Conservation (phyloP, 2,888 invertebrate genomes). For the Drosophila tanythrix region DNA sequence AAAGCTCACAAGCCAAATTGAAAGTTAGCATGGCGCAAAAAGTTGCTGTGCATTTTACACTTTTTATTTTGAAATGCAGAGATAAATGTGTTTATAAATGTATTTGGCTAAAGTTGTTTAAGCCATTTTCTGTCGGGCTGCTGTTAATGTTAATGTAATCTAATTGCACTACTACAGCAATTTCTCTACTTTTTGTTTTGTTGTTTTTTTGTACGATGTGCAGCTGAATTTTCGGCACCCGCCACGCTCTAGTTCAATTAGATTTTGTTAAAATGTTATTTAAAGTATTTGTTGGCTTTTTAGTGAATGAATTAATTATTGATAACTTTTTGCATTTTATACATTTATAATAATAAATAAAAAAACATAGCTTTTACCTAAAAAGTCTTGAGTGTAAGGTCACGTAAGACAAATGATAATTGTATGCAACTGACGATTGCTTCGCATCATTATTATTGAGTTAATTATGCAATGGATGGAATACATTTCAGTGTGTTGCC, state of each 20-base stretch:
- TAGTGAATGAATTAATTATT: neutral
- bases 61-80: slow-evolving; percentile 7
- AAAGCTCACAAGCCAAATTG: slow-evolving; percentile 68
- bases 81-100: slow-evolving; percentile 69
- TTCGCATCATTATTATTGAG: neutral
- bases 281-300: neutral
- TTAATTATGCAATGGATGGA: neutral
- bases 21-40: slow-evolving; percentile 63
- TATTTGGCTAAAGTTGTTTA: slow-evolving; percentile 46
- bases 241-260: neutral
- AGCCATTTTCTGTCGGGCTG: slow-evolving; percentile 25
- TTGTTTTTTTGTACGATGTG: neutral
- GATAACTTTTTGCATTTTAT: neutral
- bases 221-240: neutral
- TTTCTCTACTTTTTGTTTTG: neutral
- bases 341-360: neutral
- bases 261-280: neutral
- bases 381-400: neutral
- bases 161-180: slow-evolving; percentile 24
- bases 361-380: neutral
- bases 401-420: neutral
- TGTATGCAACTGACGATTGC: neutral
- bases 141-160: slow-evolving; percentile 26
- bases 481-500: slow-evolving; percentile 1
- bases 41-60: slow-evolving; percentile 10